These are phyloP conservation scores for Erpornis zantholeuca DNA, from an alignment of 2,113 vertebrate genomes.

Conservation along the genomic window DNA sequence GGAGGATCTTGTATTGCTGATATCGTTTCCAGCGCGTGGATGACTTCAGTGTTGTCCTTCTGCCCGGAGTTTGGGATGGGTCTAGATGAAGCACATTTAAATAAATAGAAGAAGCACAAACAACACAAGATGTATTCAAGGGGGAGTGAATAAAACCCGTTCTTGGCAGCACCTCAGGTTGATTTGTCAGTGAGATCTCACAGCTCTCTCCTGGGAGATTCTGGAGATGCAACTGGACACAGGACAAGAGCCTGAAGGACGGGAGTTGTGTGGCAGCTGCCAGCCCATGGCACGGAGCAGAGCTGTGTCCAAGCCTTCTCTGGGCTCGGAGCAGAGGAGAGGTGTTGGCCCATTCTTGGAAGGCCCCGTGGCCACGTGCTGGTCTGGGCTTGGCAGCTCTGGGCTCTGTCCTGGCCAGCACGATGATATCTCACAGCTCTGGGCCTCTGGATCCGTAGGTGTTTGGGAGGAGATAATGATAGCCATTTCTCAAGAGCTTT, in stretches of 20 bases:
- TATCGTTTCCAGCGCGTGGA: background rate
- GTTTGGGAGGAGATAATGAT: background rate
- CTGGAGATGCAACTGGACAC: background rate
- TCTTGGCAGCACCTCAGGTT: background rate
- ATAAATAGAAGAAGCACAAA: background rate
- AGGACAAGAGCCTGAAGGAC: background rate
- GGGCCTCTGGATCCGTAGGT: background rate
- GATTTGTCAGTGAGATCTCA: background rate
- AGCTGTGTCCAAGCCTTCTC: background rate
- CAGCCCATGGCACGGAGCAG: accelerated
- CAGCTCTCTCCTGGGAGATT: slow-evolving; percentile 1
- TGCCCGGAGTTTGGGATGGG: slow-evolving; percentile 47
- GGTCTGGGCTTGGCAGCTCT: background rate
- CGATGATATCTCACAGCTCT: background rate
- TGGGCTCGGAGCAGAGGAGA: background rate
- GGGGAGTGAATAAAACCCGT: background rate
- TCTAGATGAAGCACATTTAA: slow-evolving; percentile 7
- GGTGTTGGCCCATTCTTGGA: background rate
- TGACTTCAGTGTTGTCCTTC: slow-evolving; percentile 34
- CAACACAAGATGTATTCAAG: background rate
- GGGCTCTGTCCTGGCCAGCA: background rate
- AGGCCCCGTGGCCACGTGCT: background rate
- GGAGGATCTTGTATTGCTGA: background rate
- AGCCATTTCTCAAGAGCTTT: background rate
- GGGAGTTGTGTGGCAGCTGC: background rate